Percentiles rank a stretch among this genome's conserved stretches.
Conservation (phyloP, 2,888 invertebrate genomes). For the Tipula confusa region DNA sequence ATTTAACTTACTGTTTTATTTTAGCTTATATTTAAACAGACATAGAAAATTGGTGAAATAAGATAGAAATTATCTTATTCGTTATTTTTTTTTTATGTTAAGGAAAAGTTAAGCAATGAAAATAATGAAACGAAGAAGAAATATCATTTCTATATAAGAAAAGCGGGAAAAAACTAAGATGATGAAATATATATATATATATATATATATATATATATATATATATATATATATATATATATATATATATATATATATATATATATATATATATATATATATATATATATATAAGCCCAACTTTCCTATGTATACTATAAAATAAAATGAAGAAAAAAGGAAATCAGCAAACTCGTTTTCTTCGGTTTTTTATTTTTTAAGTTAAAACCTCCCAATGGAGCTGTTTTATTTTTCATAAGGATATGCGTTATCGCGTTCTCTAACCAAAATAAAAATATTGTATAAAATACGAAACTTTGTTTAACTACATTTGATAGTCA, state of each 20-base stretch:
- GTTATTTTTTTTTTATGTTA: background rate
- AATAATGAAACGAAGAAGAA: background rate
- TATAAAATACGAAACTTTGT: conserved; percentile 7
- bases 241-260: too few species aligned
- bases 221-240: too few species aligned
- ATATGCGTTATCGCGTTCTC: conserved; percentile 32
- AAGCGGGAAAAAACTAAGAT: background rate
- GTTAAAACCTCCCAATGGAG: conserved; percentile 31
- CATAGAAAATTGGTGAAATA: conserved; percentile 20
- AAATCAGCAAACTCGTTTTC: conserved; percentile 21
- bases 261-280: too few species aligned
- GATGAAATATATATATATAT: background rate
- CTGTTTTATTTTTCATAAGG: conserved; percentile 29
- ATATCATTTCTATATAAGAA: background rate
- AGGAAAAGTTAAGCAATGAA: background rate
- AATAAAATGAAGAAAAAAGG: background rate
- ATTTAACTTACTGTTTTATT: conserved; percentile 20
- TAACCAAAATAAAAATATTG: conserved; percentile 27
- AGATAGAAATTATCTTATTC: conserved; percentile 16
- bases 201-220: too few species aligned
- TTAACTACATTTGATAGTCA: background rate
- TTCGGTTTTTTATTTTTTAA: conserved; percentile 21
- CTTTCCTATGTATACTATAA: background rate
- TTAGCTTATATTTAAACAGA: conserved; percentile 25
- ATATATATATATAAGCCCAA: background rate